A percentile compares a stretch with the other conserved stretches of the same genome.
phyloP scores from a whole-genome alignment of 2,113 vertebrate genomes.

The Burhinus bistriatus region DNA sequence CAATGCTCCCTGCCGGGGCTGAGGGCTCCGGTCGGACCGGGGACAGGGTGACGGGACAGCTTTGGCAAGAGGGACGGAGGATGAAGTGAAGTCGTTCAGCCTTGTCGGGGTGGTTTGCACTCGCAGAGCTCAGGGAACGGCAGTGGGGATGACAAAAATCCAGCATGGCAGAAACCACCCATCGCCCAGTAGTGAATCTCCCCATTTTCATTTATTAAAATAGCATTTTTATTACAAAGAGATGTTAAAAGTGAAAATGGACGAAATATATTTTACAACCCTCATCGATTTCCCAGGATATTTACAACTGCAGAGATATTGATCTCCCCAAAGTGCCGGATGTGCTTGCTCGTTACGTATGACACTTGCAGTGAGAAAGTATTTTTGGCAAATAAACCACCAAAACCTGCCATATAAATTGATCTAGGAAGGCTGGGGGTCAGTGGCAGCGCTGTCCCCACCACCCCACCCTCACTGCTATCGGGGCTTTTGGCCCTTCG shows the following conservation, averaged over 20 bases:
- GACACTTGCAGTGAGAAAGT: background rate
- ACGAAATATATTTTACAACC: background rate
- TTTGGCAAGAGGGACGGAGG: background rate
- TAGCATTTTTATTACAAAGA: constrained; percentile 7
- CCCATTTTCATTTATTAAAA: constrained; percentile 20
- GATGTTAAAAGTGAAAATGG: constrained; percentile 17
- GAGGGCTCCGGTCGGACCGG: background rate
- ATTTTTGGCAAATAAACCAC: constrained; percentile 2
- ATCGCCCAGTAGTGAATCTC: background rate
- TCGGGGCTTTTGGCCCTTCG: accelerated
- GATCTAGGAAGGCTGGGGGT: background rate
- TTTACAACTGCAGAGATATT: constrained; percentile 38
- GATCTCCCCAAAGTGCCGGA: constrained; percentile 39
- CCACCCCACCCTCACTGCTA: background rate
- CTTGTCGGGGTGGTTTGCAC: accelerated
- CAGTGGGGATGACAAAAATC: background rate
- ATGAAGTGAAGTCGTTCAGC: background rate
- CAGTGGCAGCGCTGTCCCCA: accelerated
- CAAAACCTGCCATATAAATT: accelerated
- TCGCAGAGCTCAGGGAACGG: background rate
- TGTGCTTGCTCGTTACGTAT: background rate
- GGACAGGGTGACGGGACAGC: accelerated
- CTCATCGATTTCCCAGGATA: constrained; percentile 8
- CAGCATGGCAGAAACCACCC: accelerated
- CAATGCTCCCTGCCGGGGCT: accelerated